Evolutionary conservation across 2,113 vertebrate genomes (phyloP), one percentile per base, ranked within the genome.

Genomic region (Tenebrosternarchus preto): DNA sequence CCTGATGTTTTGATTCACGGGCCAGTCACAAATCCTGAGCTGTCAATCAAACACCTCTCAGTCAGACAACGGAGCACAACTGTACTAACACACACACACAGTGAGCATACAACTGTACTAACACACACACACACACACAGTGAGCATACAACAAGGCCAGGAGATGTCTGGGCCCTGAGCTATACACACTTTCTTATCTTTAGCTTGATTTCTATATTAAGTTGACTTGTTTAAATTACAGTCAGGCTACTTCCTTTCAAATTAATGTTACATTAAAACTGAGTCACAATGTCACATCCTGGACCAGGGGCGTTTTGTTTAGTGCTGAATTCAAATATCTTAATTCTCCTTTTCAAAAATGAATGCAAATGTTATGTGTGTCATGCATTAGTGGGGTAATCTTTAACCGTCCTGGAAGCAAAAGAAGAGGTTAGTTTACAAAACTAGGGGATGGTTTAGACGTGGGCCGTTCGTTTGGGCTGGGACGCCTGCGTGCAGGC

Each of bases 1-100:
- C 95, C 96, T 98, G 96, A 96, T 95, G 96, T 98, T 98, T 98
- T 98, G 97, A 98, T 97, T 99, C 97, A 98, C 95, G 97, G 96
- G 98, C 97, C 97, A 99, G 97, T 99, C 97, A 99, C 97, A 99
- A 96, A 98, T 98, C 95, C 97, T 98, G 95, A 99, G 97, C 97
- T 99, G 97, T 99, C 97, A 99, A 99, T 98, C 96, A 95, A 99
- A 99, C 83, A 99, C 95, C 96, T 98, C 97, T 95, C 96, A 93
- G 97, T 99, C 97, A 99, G 97, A 96, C 96, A 98, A 91, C 92
- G 96, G 95, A 97, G 95, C 93, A 98, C 95, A 95, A 95, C 96
- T 95, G 89, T 92, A 95, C 94, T 93, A 82, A 81, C 78, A 85
- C 68, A 80, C 70, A 85, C 70, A 85, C 77, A 81, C 63, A 85